Conservation (phyloP, 1,140 invertebrate genomes). For the Diachasma alloeum region DNA sequence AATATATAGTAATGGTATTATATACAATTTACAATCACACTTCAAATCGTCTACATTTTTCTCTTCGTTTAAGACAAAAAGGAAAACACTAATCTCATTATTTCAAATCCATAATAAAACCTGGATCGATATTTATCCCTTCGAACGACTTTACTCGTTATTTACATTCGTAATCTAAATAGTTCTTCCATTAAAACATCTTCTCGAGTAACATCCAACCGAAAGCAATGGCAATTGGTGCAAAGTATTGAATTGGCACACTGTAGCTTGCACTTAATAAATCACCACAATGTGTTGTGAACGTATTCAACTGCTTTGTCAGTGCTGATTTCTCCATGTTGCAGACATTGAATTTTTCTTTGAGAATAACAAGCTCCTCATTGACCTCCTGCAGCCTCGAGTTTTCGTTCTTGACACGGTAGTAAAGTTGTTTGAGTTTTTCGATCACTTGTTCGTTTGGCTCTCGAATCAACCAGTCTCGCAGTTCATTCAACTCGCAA, state of each 20-base stretch:
- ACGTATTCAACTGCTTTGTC: constrained; percentile 53
- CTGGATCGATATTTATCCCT: background rate
- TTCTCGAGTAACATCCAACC: constrained; percentile 60
- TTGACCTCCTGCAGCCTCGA: constrained; percentile 59
- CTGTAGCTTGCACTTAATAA: constrained; percentile 53
- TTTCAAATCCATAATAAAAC: background rate
- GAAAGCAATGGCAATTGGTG: constrained; percentile 51
- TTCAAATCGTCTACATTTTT: background rate
- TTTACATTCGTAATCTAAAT: constrained; percentile 25
- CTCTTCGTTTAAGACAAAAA: constrained; percentile 29
- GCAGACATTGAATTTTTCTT: constrained; percentile 63
- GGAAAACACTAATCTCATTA: background rate
- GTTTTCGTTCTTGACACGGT: constrained; percentile 56
- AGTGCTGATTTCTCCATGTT: constrained; percentile 63
- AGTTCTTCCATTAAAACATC: constrained; percentile 52
- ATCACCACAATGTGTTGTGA: constrained; percentile 57
- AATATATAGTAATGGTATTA: constrained; percentile 11
- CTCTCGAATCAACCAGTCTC: constrained; percentile 50
- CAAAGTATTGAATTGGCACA: constrained; percentile 61
- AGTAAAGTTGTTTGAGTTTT: constrained; percentile 49
- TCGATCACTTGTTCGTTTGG: constrained; percentile 43
- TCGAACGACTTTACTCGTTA: background rate
- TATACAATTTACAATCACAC: constrained; percentile 30
- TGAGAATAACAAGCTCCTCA: constrained; percentile 65
- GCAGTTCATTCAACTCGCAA: constrained; percentile 47